A percentile compares a stretch with the other conserved stretches of the same genome.
Conservation (phyloP, 2,113 vertebrate genomes). For the Lophius piscatorius region DNA sequence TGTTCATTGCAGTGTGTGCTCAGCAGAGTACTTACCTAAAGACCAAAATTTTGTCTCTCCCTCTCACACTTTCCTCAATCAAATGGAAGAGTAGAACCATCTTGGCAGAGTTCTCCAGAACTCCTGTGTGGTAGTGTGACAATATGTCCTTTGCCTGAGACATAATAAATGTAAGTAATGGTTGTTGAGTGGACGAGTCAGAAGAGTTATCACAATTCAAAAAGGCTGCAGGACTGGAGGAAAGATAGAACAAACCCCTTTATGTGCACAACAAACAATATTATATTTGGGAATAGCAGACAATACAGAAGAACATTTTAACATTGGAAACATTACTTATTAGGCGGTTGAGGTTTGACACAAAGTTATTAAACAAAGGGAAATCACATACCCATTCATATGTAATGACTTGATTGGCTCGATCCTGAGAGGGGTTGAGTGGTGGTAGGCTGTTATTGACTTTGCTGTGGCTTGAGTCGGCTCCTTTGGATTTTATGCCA, state of each 20-base stretch:
- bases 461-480: slow-evolving; percentile 89
- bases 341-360: too few species aligned
- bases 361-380: too few species aligned
- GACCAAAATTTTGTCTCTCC: slow-evolving; percentile 94
- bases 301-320: too few species aligned
- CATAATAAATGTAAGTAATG: not conserved
- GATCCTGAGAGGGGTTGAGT: slow-evolving; percentile 90
- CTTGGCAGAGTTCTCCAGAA: slow-evolving; percentile 96
- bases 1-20: not conserved
- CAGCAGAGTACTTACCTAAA: slow-evolving; percentile 87
- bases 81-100: slow-evolving; percentile 97
- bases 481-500: slow-evolving; percentile 87
- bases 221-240: not conserved
- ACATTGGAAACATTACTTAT: too few species aligned
- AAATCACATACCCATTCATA: slow-evolving; percentile 98
- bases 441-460: slow-evolving; percentile 80
- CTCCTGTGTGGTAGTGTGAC: slow-evolving; percentile 88
- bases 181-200: not conserved
- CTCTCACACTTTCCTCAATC: slow-evolving; percentile 92
- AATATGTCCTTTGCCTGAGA: slow-evolving; percentile 93
- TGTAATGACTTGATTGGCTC: slow-evolving; percentile 95
- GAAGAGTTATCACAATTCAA: not conserved
- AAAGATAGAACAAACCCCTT: too few species aligned
- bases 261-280: not conserved
- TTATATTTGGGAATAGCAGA: not conserved